Evolutionary conservation across 2,113 vertebrate genomes (phyloP).

Genomic region (Loxodonta africana): DNA sequence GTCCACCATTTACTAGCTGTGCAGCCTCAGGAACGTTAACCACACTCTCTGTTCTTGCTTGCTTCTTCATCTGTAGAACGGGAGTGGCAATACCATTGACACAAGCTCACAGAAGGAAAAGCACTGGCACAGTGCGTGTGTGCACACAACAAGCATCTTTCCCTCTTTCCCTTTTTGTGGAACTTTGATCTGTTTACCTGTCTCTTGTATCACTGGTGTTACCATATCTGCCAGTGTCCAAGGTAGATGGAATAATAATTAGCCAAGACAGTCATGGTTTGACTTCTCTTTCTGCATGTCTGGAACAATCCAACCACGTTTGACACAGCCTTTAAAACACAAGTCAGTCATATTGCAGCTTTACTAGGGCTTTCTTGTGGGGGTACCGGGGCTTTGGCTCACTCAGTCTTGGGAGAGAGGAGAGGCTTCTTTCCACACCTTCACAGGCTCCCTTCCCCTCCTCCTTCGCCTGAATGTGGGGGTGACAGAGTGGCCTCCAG

Average conservation of each 20-base stretch:
- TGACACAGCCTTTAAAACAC: background rate
- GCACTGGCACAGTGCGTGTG: background rate
- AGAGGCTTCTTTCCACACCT: background rate
- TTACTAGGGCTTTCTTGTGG: too few species aligned
- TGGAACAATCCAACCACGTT: background rate
- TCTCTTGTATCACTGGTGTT: background rate
- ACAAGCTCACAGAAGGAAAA: background rate
- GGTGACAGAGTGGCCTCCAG: background rate
- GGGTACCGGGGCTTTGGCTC: background rate
- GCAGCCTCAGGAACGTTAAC: background rate
- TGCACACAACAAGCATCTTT: background rate
- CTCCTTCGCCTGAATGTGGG: background rate
- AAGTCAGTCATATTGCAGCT: background rate
- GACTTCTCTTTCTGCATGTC: background rate
- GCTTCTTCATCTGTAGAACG: background rate
- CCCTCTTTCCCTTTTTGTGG: background rate
- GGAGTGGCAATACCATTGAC: background rate
- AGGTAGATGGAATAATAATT: background rate
- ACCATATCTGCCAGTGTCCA: background rate
- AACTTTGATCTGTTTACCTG: background rate
- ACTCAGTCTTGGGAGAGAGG: background rate
- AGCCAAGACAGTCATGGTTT: background rate
- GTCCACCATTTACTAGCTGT: background rate
- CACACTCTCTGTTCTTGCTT: background rate
- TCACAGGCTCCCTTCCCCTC: background rate